A percentile compares a stretch with the other conserved stretches of the same genome.
Conservation (phyloP, 2,888 invertebrate species). For the Mythimna vitellina region DNA sequence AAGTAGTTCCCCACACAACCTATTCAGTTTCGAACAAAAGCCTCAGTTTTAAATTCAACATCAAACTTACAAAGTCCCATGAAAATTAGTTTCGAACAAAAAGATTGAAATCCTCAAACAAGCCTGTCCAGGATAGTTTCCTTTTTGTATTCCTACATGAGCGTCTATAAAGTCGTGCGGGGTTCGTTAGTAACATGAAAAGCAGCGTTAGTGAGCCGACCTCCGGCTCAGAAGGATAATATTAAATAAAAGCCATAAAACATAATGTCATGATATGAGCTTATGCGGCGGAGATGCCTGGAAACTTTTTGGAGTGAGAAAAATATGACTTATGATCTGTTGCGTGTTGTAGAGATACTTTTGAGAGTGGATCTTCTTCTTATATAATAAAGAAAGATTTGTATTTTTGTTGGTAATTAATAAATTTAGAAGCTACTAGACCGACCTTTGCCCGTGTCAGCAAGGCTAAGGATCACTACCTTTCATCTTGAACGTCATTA, state of each 20-base stretch:
- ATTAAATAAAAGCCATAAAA: constrained; percentile 69
- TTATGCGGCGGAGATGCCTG: constrained; percentile 34
- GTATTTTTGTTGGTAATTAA: too few relatives aligned
- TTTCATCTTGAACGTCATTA: too few relatives aligned
- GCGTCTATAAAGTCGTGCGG: constrained; percentile 62
- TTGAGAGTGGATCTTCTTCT: too few relatives aligned
- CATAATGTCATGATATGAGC: constrained; percentile 61
- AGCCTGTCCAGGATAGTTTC: constrained; percentile 57
- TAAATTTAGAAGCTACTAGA: too few relatives aligned
- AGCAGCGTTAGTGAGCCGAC: constrained; percentile 74
- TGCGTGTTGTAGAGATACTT: too few relatives aligned
- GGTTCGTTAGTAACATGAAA: constrained; percentile 75
- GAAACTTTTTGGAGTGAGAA: too few relatives aligned
- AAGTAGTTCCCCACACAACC: constrained; percentile 40
- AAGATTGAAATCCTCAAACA: constrained; percentile 62
- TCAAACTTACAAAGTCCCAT: constrained; percentile 59
- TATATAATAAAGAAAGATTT: too few relatives aligned
- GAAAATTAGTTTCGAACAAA: constrained; percentile 64
- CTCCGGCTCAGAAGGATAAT: constrained; percentile 73
- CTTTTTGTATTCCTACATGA: constrained; percentile 56
- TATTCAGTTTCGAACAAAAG: constrained; percentile 55
- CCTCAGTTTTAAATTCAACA: constrained; percentile 60
- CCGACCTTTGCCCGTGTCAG: too few relatives aligned
- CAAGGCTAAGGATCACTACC: too few relatives aligned
- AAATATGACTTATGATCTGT: too few relatives aligned